phyloP scores from a whole-genome alignment of 2,888 invertebrate species.

The Sericinus montela region DNA sequence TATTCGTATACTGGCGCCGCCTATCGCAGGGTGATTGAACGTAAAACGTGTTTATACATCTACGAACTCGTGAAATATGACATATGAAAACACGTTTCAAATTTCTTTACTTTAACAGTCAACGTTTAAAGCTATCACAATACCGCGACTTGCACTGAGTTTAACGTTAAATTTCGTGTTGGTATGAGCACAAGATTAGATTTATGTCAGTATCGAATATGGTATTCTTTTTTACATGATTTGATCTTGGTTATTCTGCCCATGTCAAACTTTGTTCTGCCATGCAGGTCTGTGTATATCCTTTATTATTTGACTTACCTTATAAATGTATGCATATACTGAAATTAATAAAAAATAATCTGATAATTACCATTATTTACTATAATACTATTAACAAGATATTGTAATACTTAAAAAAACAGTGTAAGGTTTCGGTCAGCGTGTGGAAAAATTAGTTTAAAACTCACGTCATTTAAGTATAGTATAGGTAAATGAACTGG shows the following conservation, averaged over 20 bases:
- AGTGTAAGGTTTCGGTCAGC: no score
- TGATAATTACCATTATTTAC: no score
- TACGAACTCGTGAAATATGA: slow-evolving; percentile 70
- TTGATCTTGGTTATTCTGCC: slow-evolving; percentile 49
- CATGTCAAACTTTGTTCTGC: slow-evolving; percentile 51
- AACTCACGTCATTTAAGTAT: no score
- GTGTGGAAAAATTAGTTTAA: no score
- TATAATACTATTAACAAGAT: no score
- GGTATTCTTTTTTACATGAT: slow-evolving; percentile 46
- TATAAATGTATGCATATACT: no score
- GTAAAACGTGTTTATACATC: slow-evolving; percentile 74
- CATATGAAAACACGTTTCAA: slow-evolving; percentile 54
- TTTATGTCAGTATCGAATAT: slow-evolving; percentile 56
- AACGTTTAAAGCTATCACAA: slow-evolving; percentile 29
- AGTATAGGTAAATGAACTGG: no score
- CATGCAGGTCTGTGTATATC: slow-evolving; percentile 28
- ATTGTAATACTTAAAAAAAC: no score
- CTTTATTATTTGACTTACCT: no score
- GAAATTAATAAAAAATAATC: no score
- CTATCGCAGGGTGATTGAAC: slow-evolving; percentile 75
- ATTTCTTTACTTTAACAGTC: slow-evolving; percentile 46
- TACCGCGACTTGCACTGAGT: slow-evolving; percentile 48
- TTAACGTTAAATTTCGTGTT: slow-evolving; percentile 45
- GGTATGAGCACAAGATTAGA: slow-evolving; percentile 51
- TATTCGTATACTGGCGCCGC: slow-evolving; percentile 72